Evolutionary conservation across 1,140 invertebrate genomes (phyloP).

Genomic region (Brachystomella parvula): DNA sequence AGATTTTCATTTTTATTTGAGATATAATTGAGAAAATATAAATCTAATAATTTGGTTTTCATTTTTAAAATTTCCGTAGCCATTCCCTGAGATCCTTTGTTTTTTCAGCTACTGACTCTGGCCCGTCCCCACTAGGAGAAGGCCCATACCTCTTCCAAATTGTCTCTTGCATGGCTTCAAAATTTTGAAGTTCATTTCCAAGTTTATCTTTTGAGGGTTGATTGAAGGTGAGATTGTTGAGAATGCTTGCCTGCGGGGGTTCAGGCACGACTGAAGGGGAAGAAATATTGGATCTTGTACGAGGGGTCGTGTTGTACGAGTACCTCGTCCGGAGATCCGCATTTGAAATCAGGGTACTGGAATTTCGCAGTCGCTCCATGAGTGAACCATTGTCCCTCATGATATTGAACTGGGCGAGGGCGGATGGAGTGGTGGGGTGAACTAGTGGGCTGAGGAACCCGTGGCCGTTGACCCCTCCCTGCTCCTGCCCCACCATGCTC

Average conservation of each 20-base stretch:
- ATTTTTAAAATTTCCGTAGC: conserved; percentile 31
- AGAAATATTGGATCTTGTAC: not conserved
- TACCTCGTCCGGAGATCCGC: not conserved
- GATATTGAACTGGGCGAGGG: not conserved
- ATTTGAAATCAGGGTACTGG: not conserved
- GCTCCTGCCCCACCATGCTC: conserved; percentile 22
- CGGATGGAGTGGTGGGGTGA: not conserved
- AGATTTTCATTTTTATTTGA: no score
- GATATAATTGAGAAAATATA: no score
- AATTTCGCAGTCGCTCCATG: not conserved
- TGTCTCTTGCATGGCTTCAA: conserved; percentile 1
- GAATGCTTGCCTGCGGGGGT: not conserved
- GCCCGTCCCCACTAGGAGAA: conserved; percentile 10
- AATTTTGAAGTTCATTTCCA: conserved; percentile 10
- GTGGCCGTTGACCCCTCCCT: not conserved
- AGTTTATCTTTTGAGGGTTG: not conserved
- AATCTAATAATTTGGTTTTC: not conserved
- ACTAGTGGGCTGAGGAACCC: not conserved
- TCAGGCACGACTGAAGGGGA: not conserved
- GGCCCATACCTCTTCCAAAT: not conserved
- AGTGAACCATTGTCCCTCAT: not conserved
- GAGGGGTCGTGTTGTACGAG: no score
- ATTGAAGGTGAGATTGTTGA: not conserved
- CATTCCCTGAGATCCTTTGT: conserved; percentile 34
- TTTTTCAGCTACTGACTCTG: conserved; percentile 17